Base-by-base conservation (phyloP, 2,888 invertebrate genomes). In the Conchocele bisecta region DNA sequence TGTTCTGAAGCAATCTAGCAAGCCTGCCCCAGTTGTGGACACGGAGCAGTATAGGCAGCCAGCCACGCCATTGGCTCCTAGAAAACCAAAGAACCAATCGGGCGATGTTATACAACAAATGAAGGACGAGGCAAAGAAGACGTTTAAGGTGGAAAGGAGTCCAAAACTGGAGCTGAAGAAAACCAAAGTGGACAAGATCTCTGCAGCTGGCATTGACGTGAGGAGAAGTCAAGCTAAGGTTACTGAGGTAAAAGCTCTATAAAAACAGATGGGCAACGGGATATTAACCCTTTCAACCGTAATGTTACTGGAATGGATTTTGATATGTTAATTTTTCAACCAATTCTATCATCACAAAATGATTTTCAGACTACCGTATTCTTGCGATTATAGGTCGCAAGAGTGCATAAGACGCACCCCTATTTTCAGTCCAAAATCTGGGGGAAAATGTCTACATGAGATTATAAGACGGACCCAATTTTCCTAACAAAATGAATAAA, bases 51-150 rank as follows among this genome's bases (percentile, higher is more conserved):
- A 75, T 39, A 59, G 60, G 48, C 56, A 74, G 51, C 80, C 79
- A 20, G 26, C 73, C 20, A 83, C 85, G 7, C 85, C 85, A 11
- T 56, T 82, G 17, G 83, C 83, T 35, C 84, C 85, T 3, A 69
- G 83, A 22, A 72, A 58, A 63, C 79, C 76, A 44, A 79, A 81
- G 57, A 57, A 59, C 28, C 71, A 75, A 39, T 35, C 59, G 37
- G 59, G 69, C 39, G 58, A 44, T 1, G 4, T 61, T 11, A 31
- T 22, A 39, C 13, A 29, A 56, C 29, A 65, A 37, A 44, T 48
- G 31, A 37, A 65, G 48, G 71, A 71, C 57, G 56, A 51, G 11
- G 15, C 11, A 29, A 61, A 57, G 26, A 57, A 67, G 63, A 61
- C 29, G 41, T 31, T 67, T 9, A 70, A 67, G 53, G 67, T 75